A percentile compares a stretch with the other conserved stretches of the same genome.
These are phyloP conservation scores for Drosophila monieri DNA, from an alignment of 2,888 invertebrate species.

Conservation along the genomic window DNA sequence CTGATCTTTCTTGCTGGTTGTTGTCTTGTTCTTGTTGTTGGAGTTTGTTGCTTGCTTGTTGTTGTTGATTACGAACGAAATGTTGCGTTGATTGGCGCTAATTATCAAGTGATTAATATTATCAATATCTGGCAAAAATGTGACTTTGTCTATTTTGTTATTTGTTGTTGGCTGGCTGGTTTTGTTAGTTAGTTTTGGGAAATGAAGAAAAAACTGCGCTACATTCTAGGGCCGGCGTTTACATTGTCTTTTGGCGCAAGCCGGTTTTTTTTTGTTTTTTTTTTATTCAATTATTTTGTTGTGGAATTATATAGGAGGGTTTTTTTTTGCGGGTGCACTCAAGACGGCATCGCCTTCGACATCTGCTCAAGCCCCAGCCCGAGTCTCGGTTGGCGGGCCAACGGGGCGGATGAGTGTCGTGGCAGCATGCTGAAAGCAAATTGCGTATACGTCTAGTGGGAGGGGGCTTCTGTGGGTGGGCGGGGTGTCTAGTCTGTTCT, in stretches of 20 bases:
- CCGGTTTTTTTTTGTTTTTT: conserved; percentile 29
- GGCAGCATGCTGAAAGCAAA: conserved; percentile 19
- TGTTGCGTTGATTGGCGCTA: conserved; percentile 56
- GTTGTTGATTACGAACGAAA: conserved; percentile 69
- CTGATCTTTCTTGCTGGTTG: conserved; percentile 35
- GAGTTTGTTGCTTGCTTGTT: conserved; percentile 46
- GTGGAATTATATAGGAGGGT: conserved; percentile 11
- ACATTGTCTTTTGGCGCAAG: conserved; percentile 67
- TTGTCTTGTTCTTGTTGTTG: conserved; percentile 48
- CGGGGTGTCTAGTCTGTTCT: conserved; percentile 17
- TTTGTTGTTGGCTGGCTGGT: conserved; percentile 79
- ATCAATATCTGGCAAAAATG: conserved; percentile 72
- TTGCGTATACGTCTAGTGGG: conserved; percentile 26
- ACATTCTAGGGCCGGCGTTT: conserved; percentile 73
- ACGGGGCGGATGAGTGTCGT: conserved; percentile 33
- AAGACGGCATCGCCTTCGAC: conserved; percentile 65
- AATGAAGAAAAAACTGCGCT: conserved; percentile 74
- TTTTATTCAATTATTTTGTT: conserved; percentile 2
- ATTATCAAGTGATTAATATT: conserved; percentile 62
- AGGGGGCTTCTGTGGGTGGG: background rate
- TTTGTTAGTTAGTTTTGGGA: conserved; percentile 62
- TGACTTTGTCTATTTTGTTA: conserved; percentile 76
- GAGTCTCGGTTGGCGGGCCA: conserved; percentile 31
- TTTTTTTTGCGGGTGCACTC: conserved; percentile 46
- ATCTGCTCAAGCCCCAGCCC: conserved; percentile 32